These are phyloP conservation scores for Oncorhynchus clarkii DNA, from an alignment of 2,113 vertebrate species.

Conservation along the genomic window DNA sequence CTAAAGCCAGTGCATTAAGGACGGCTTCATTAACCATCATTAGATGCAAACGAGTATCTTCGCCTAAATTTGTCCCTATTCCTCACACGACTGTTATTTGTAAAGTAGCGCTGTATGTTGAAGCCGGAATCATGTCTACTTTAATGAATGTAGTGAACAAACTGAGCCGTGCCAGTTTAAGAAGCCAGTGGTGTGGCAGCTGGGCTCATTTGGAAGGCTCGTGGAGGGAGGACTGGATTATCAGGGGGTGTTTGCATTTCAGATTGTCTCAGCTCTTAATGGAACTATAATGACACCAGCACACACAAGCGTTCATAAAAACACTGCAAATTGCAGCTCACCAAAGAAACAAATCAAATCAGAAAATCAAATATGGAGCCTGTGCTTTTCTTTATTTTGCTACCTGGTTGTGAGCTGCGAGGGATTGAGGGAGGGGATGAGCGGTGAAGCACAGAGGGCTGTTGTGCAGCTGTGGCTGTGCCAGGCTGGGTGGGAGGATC, in stretches of 20 bases:
- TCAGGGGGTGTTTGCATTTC: constrained; percentile 67
- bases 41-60: not conserved
- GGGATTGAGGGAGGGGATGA: not conserved
- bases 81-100: not conserved
- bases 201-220: constrained; percentile 42
- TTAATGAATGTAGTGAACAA: constrained; percentile 52
- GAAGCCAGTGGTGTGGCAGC: constrained; percentile 19
- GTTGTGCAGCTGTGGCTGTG: constrained; percentile 80
- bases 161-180: constrained; percentile 34
- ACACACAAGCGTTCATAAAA: constrained; percentile 48
- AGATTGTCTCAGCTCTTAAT: constrained; percentile 67
- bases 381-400: constrained; percentile 41
- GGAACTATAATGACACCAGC: constrained; percentile 62
- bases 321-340: constrained; percentile 59
- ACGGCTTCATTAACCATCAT: not conserved
- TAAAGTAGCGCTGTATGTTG: not conserved
- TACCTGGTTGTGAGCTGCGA: constrained; percentile 42
- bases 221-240: constrained; percentile 58
- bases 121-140: not conserved
- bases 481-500: constrained; percentile 83
- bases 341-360: constrained; percentile 50
- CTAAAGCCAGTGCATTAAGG: not conserved
- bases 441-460: constrained; percentile 56
- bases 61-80: not conserved
- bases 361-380: constrained; percentile 27